phyloP scores from a whole-genome alignment of 1,140 invertebrate species.

The Drosophila ficusphila region DNA sequence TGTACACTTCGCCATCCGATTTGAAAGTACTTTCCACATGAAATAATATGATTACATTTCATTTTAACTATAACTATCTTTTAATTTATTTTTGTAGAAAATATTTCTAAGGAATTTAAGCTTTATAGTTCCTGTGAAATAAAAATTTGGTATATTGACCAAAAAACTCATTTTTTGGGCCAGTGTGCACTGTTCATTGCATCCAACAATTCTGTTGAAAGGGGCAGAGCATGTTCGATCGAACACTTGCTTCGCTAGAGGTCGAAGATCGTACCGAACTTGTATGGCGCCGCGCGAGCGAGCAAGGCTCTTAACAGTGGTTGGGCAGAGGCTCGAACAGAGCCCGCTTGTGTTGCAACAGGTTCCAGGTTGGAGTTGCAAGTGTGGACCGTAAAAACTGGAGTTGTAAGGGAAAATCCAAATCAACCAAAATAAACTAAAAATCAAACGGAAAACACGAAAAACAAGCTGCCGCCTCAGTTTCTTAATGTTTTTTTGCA shows the following conservation, averaged over 20 bases:
- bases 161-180: no score
- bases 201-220: no score
- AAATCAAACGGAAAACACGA: constrained; percentile 1
- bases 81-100: no score
- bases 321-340: not conserved
- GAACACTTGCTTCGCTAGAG: not conserved
- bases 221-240: no score
- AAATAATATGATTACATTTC: no score
- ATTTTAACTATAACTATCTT: no score
- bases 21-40: no score
- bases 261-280: not conserved
- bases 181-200: no score
- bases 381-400: not conserved
- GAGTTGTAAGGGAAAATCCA: not conserved
- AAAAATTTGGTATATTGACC: no score
- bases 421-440: not conserved
- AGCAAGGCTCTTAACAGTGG: not conserved
- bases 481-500: not conserved
- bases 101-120: no score
- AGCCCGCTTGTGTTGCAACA: not conserved
- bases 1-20: no score
- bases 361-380: not conserved
- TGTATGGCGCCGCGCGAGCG: not conserved
- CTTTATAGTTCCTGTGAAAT: no score
- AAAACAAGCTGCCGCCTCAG: constrained; percentile 1